Conservation (phyloP, 2,113 vertebrate species). For the Empidonax alnorum region DNA sequence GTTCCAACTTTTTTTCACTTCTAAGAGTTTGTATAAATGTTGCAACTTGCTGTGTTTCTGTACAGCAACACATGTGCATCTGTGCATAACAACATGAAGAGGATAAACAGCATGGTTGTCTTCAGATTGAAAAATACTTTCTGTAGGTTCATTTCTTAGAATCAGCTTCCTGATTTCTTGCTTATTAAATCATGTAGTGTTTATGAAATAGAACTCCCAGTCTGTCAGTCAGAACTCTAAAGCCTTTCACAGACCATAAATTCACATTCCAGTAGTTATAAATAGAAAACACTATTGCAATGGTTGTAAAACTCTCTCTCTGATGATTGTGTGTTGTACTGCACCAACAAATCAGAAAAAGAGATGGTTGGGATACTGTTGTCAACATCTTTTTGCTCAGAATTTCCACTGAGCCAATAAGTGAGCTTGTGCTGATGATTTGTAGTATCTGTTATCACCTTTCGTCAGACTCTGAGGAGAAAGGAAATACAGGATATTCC, state of each 20-base stretch:
- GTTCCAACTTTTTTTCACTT: not conserved
- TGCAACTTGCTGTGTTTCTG: not conserved
- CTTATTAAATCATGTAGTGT: conserved; percentile 43
- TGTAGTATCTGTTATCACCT: conserved; percentile 69
- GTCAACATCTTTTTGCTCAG: conserved; percentile 56
- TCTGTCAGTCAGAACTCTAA: conserved; percentile 57
- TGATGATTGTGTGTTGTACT: conserved; percentile 21
- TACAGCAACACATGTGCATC: not conserved
- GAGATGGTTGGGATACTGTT: conserved; percentile 41
- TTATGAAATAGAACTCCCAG: conserved; percentile 30
- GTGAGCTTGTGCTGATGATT: conserved; percentile 62
- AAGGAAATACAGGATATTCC: conserved; percentile 76
- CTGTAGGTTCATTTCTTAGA: conserved; percentile 8
- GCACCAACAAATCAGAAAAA: conserved; percentile 46
- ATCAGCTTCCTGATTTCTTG: conserved; percentile 33
- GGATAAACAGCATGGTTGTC: conserved; percentile 3
- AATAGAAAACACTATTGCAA: conserved; percentile 47
- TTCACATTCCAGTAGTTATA: conserved; percentile 50
- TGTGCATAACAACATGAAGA: not conserved
- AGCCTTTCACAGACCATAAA: conserved; percentile 60
- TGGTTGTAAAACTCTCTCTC: conserved; percentile 29
- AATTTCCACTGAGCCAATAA: conserved; percentile 63
- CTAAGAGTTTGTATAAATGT: not conserved
- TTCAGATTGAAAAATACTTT: conserved; percentile 9
- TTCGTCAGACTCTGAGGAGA: conserved; percentile 63